phyloP scores from a whole-genome alignment of 1,140 invertebrate species.

The Platyscapa corneri region DNA sequence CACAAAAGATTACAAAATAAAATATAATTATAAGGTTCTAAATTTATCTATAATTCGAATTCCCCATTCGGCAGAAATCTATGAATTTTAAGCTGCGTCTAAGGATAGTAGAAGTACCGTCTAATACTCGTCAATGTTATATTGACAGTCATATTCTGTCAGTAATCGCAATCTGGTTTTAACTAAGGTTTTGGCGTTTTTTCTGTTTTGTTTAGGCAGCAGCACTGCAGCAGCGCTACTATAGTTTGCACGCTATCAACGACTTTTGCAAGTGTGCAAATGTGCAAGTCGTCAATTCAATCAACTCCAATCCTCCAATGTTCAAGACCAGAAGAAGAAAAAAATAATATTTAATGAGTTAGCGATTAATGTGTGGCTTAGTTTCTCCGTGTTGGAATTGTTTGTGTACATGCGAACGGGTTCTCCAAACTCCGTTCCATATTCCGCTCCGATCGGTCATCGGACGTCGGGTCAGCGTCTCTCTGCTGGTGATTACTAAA shows the following conservation, averaged over 20 bases:
- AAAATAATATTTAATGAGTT: slow-evolving; percentile 12
- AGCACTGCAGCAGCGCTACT: slow-evolving; percentile 36
- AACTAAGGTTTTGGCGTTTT: slow-evolving; percentile 27
- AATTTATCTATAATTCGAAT: too few relatives aligned
- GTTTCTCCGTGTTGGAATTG: not conserved
- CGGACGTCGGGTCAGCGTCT: not conserved
- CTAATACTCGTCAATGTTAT: not conserved
- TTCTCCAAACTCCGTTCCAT: slow-evolving; percentile 9
- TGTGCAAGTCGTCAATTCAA: slow-evolving; percentile 12
- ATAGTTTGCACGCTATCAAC: slow-evolving; percentile 22
- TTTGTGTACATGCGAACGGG: slow-evolving; percentile 19
- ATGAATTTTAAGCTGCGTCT: too few relatives aligned
- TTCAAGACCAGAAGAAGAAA: not conserved
- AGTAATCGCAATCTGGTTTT: not conserved
- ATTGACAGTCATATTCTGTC: not conserved
- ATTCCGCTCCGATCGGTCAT: slow-evolving; percentile 20
- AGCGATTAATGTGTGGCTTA: not conserved
- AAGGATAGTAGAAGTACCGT: too few relatives aligned
- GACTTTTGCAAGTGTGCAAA: slow-evolving; percentile 28
- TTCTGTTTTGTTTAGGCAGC: slow-evolving; percentile 47
- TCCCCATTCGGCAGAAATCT: too few relatives aligned
- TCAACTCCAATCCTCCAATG: not conserved
- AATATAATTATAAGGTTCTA: too few relatives aligned
- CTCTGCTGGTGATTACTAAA: not conserved
- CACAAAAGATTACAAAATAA: too few relatives aligned